Conservation (phyloP, 2,113 vertebrate genomes). For the Tragelaphus buxtoni region DNA sequence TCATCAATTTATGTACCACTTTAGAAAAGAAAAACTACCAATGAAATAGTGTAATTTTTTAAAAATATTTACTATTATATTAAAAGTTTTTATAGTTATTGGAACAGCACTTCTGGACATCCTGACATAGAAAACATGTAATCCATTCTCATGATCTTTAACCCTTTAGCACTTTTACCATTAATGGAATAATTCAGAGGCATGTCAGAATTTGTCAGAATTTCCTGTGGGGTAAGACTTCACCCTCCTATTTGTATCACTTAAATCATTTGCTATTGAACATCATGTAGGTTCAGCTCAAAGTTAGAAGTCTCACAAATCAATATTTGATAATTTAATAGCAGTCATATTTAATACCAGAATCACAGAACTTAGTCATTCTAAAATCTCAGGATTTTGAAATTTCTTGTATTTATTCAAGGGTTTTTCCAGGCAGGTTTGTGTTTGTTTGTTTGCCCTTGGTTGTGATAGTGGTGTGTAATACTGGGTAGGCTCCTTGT, state of each 20-base stretch:
- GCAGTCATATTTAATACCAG: background rate
- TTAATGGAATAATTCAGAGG: background rate
- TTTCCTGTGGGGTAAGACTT: background rate
- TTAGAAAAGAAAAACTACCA: background rate
- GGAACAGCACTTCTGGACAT: background rate
- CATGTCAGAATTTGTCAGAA: background rate
- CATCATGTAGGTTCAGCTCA: background rate
- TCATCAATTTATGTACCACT: background rate
- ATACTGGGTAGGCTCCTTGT: background rate
- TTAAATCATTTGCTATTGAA: background rate
- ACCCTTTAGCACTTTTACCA: background rate
- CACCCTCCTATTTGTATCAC: background rate
- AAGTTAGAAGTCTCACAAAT: background rate
- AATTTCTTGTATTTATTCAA: background rate
- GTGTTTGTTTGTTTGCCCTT: background rate
- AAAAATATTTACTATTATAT: background rate
- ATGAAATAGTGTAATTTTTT: background rate
- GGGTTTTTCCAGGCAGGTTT: background rate
- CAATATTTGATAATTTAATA: background rate
- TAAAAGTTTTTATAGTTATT: background rate
- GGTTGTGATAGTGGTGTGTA: background rate
- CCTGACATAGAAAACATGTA: background rate
- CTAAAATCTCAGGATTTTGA: background rate
- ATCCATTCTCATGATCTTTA: background rate
- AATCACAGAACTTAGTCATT: background rate